Conservation (phyloP, 2,888 invertebrate genomes). For the Limnephilus marmoratus region DNA sequence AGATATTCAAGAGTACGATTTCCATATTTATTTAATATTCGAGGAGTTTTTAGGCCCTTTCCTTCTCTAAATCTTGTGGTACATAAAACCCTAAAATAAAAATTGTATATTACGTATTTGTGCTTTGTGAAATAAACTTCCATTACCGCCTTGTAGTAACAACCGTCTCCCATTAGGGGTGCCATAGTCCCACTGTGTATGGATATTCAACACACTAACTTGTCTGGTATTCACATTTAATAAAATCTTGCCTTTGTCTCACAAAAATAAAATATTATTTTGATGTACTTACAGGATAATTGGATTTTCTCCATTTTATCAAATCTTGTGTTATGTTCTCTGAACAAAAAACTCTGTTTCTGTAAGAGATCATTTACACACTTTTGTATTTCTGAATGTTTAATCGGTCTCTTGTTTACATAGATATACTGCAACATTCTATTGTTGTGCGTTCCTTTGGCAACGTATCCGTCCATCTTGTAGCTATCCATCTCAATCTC, state of each 20-base stretch:
- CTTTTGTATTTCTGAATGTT: conserved; percentile 71
- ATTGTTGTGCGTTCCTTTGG: conserved; percentile 72
- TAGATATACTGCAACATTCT: conserved; percentile 80
- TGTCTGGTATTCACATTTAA: no score
- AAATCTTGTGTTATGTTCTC: conserved; percentile 45
- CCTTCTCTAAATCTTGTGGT: no score
- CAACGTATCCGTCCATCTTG: conserved; percentile 78
- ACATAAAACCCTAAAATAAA: no score
- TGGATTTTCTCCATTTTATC: conserved; percentile 20
- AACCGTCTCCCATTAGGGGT: background rate
- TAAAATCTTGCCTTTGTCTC: background rate
- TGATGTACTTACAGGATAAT: background rate
- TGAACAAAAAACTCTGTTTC: conserved; percentile 40
- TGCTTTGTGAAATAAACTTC: background rate
- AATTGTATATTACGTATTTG: no score
- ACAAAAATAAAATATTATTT: background rate
- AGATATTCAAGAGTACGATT: no score
- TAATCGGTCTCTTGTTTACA: conserved; percentile 80
- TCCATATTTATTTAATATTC: no score
- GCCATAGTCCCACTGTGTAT: background rate
- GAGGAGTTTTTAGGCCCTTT: no score
- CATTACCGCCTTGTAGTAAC: background rate
- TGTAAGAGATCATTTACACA: conserved; percentile 39
- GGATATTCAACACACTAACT: no score
- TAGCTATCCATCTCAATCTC: conserved; percentile 69